phyloP scores from a whole-genome alignment of 2,888 invertebrate genomes.

The Tolmerus cingulatus region DNA sequence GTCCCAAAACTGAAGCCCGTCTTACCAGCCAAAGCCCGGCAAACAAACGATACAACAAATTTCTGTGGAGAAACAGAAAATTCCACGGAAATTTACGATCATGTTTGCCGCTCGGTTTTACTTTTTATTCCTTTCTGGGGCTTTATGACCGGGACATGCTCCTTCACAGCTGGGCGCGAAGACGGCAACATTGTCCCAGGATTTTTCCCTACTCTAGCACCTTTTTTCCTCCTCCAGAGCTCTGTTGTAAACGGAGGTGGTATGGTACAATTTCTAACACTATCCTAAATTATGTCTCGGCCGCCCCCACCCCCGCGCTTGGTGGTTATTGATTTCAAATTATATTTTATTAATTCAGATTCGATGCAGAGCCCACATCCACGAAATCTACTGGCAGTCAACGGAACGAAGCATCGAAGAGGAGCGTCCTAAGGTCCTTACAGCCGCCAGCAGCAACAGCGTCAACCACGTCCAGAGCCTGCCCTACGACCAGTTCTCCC shows the following conservation, averaged over 20 bases:
- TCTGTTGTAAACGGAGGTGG: not conserved
- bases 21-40: not conserved
- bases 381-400: conserved; percentile 73
- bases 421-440: conserved; percentile 60
- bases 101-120: conserved; percentile 19
- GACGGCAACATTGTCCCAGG: not conserved
- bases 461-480: conserved; percentile 57
- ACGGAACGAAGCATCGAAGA: conserved; percentile 73
- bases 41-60: conserved; percentile 11
- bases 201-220: not conserved
- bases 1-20: not conserved
- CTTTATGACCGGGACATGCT: conserved; percentile 36
- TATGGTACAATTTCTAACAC: not conserved
- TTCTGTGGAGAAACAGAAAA: conserved; percentile 13
- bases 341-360: conserved; percentile 59
- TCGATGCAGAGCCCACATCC: conserved; percentile 72
- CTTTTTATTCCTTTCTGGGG: not conserved
- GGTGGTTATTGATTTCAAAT: not conserved
- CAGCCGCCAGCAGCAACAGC: conserved; percentile 54
- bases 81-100: not conserved
- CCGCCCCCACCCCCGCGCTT: not conserved
- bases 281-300: not conserved
- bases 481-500: conserved; percentile 60
- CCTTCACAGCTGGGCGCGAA: not conserved
- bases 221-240: not conserved